phyloP scores from a whole-genome alignment of 2,113 vertebrate species.

The Mus spicilegus region DNA sequence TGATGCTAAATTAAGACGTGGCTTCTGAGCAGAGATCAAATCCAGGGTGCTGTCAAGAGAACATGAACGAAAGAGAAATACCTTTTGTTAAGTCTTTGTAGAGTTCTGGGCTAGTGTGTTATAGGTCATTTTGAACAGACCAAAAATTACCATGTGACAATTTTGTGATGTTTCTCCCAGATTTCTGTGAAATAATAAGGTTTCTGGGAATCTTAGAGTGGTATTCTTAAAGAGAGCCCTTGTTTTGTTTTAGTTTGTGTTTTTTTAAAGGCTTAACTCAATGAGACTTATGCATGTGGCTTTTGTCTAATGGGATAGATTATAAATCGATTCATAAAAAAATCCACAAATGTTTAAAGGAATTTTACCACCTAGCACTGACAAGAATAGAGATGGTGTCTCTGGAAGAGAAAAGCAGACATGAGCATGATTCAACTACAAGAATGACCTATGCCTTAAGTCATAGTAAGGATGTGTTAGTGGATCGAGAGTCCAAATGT shows the following conservation, averaged over 20 bases:
- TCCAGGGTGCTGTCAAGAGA: constrained; percentile 80
- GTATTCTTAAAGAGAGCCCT: not conserved
- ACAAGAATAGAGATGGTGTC: constrained; percentile 37
- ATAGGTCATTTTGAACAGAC: constrained; percentile 47
- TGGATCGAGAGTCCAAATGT: not conserved
- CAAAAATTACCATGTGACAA: not conserved
- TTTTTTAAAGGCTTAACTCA: not conserved
- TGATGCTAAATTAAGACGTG: constrained; percentile 81
- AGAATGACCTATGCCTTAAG: constrained; percentile 22
- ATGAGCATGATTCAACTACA: not conserved
- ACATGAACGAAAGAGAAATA: constrained; percentile 75
- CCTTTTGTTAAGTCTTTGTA: constrained; percentile 73
- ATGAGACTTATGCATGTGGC: constrained; percentile 23
- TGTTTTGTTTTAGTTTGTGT: not conserved
- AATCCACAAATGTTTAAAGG: constrained; percentile 71
- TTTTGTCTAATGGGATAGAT: constrained; percentile 60
- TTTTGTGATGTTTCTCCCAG: not conserved
- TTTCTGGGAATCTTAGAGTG: constrained; percentile 17
- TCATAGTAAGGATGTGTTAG: not conserved
- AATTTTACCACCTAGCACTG: constrained; percentile 52
- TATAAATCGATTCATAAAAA: constrained; percentile 76
- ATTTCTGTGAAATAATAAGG: constrained; percentile 1
- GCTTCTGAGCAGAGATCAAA: constrained; percentile 82
- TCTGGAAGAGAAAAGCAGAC: not conserved
- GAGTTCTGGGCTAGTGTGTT: constrained; percentile 57